These are phyloP conservation scores for Fringilla coelebs DNA, from an alignment of 2,797 vertebrate species.

Conservation along the genomic window DNA sequence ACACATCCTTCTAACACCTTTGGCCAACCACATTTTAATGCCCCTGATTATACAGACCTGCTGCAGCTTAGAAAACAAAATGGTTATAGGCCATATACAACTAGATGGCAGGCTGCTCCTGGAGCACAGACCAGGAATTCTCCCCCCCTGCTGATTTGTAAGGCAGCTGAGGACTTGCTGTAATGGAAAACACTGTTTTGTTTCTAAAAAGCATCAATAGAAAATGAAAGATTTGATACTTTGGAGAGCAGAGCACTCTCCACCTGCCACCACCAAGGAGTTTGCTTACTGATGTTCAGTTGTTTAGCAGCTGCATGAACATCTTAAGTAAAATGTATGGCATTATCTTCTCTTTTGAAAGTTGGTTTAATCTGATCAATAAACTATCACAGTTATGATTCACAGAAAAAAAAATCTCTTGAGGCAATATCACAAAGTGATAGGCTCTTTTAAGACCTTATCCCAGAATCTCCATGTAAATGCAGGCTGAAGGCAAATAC, in stretches of 20 bases:
- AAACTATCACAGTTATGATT: not conserved
- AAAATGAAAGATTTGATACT: not conserved
- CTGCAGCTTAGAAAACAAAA: not conserved
- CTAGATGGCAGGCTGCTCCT: not conserved
- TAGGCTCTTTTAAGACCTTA: not conserved
- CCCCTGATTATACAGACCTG: not conserved
- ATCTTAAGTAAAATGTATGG: not conserved
- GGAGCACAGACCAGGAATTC: not conserved
- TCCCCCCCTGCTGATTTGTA: not conserved
- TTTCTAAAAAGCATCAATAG: not conserved
- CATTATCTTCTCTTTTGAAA: not conserved
- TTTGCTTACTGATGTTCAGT: not conserved
- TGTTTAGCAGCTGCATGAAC: not conserved
- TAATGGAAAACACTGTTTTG: not conserved
- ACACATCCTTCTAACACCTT: not conserved
- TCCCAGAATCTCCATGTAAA: not conserved
- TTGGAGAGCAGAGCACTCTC: not conserved
- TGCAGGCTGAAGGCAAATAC: not conserved
- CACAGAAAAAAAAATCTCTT: not conserved
- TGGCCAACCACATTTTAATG: not conserved
- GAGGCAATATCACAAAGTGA: not conserved
- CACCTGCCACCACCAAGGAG: not conserved
- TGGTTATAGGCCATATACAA: not conserved
- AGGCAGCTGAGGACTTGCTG: not conserved
- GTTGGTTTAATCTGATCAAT: conserved; percentile 14